Base-by-base conservation (phyloP, 2,113 vertebrate genomes). In the Pelusios castaneus region DNA sequence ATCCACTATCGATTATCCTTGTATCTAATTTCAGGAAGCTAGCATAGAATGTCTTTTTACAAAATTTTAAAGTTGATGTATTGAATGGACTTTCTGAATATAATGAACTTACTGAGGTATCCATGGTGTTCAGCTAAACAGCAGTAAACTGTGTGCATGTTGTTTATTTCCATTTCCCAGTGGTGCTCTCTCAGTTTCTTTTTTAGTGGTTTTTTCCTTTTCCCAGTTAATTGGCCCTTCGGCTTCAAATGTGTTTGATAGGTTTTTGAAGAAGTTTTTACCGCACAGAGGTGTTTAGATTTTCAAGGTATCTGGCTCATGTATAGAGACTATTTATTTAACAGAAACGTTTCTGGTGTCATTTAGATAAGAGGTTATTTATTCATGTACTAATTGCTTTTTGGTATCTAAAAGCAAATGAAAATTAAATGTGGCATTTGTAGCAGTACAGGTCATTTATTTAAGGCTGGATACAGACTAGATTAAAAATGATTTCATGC, bases 301-400 rank as follows among this genome's bases (percentile, higher is more conserved):
- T 95, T 89, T 51, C 52, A 29, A 82, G 80, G 88, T 80, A 3
- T 80, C 84, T 88, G 55, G 77, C 63, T 87, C 83, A 38, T 47
- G 11, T 85, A 85, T 54, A 70, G 87, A 87, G 60, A 52, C 27
- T 81, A 1, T 25, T 82, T 8, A 38, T 88, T 47, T 41, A 29
- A 21, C 24, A 95, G 73, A 85, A 77, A 88, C 80, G 67, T 31
- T 41, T 29, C n/a, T 70, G 27, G 25, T 38, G 5, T 94, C 87
- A 21, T 80, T 89, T 96, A 52, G 51, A 75, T 47, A 81, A 60
- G 45, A 58, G 22, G 63, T 86, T 60, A 63, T 0, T 1, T 0
- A 49, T 56, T 47, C 47, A 52, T 87, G 82, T 4, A 8, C 4
- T 43, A 78, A 47, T 41, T 78, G 3, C 84, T 85, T 89, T 90